Conservation (phyloP, 2,888 invertebrate genomes). For the Cyclophora albipunctata region DNA sequence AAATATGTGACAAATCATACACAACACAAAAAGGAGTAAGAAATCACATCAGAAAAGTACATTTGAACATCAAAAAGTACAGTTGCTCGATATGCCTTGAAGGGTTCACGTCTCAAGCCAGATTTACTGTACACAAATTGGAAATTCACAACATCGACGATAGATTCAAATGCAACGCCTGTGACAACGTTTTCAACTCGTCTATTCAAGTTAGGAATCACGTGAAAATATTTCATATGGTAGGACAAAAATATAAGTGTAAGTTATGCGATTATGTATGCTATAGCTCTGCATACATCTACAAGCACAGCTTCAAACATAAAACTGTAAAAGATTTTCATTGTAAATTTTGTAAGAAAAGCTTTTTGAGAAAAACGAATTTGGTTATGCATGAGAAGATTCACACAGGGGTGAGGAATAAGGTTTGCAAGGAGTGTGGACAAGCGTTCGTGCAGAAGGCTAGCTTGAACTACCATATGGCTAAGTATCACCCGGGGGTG, state of each 20-base stretch:
- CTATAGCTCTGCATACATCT: conserved; percentile 40
- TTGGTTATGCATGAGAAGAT: conserved; percentile 51
- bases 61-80: not conserved
- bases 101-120: not conserved
- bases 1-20: not conserved
- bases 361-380: conserved; percentile 51
- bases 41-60: not conserved
- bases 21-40: not conserved
- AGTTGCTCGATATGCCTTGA: not conserved
- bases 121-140: conserved; percentile 33
- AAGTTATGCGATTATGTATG: conserved; percentile 51
- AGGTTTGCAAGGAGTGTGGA: conserved; percentile 49
- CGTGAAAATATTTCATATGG: conserved; percentile 53
- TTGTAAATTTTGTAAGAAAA: conserved; percentile 59
- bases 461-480: conserved; percentile 62
- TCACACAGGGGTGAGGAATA: conserved; percentile 55
- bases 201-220: conserved; percentile 45
- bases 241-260: conserved; percentile 49
- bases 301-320: conserved; percentile 59
- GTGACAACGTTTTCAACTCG: conserved; percentile 46
- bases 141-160: conserved; percentile 49
- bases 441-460: conserved; percentile 66
- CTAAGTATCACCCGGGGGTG: conserved; percentile 59
- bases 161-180: conserved; percentile 52
- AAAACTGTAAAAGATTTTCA: conserved; percentile 55